Conservation (phyloP, 1,140 invertebrate genomes). For the Chionoecetes opilio region DNA sequence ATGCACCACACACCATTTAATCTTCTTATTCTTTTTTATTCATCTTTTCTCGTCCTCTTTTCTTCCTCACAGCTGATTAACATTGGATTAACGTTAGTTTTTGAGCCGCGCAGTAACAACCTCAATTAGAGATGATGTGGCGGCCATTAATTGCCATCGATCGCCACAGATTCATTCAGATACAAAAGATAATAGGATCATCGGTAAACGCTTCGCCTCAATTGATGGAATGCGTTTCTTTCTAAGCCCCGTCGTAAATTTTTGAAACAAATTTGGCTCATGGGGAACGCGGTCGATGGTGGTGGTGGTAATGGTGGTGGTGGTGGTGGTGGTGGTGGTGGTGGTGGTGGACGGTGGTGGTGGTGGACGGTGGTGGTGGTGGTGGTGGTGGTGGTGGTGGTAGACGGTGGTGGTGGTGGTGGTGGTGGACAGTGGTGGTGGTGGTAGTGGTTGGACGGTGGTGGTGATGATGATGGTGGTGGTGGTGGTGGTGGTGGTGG, state of each 20-base stretch:
- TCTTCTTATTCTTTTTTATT: too few relatives aligned
- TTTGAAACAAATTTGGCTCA: constrained; percentile 15
- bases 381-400: too few relatives aligned
- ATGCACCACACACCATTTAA: too few relatives aligned
- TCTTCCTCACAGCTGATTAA: too few relatives aligned
- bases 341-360: too few relatives aligned
- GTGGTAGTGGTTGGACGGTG: not conserved
- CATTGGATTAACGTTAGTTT: not conserved
- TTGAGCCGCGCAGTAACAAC: not conserved
- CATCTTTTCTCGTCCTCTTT: too few relatives aligned
- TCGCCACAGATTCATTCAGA: not conserved
- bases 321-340: too few relatives aligned
- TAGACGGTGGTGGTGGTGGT: constrained; percentile 24
- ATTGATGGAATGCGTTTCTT: constrained; percentile 14
- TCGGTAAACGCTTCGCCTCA: not conserved
- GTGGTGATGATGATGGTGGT: too few relatives aligned
- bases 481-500: too few relatives aligned
- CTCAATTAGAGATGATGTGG: constrained; percentile 14
- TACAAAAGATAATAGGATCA: constrained; percentile 21
- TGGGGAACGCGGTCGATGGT: not conserved
- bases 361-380: too few relatives aligned
- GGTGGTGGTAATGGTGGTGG: not conserved
- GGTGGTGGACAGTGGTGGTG: not conserved
- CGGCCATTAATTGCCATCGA: constrained; percentile 1
- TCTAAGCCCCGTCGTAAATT: not conserved